Conservation (phyloP, 2,797 vertebrate genomes). For the Acridotheres tristis region DNA sequence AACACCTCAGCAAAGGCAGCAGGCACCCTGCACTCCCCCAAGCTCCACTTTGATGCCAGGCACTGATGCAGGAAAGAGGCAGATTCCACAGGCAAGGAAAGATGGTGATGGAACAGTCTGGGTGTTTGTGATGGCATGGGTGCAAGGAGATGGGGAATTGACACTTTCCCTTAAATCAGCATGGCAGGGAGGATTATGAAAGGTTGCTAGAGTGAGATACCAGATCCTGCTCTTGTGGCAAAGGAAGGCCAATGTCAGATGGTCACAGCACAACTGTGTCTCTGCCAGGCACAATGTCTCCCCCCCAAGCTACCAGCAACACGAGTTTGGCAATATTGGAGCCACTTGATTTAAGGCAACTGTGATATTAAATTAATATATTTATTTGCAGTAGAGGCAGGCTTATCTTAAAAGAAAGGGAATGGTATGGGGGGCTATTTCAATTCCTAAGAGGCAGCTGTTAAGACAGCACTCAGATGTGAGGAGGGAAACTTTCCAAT, state of each 20-base stretch:
- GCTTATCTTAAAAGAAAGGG: not conserved
- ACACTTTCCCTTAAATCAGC: not conserved
- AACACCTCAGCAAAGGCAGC: not conserved
- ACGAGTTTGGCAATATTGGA: not conserved
- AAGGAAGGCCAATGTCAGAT: not conserved
- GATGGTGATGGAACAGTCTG: not conserved
- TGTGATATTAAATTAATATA: not conserved
- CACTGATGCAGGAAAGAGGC: not conserved
- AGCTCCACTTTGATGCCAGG: not conserved
- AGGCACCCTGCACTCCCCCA: not conserved
- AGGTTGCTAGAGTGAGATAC: not conserved
- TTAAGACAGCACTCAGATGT: not conserved
- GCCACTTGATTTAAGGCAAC: not conserved
- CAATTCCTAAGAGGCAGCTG: not conserved
- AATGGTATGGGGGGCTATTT: not conserved
- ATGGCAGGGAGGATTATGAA: not conserved
- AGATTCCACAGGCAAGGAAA: not conserved
- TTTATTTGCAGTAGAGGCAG: not conserved
- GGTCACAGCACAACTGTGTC: not conserved
- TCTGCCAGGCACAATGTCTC: not conserved
- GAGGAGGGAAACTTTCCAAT: not conserved
- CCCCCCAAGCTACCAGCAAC: not conserved
- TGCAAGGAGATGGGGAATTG: not conserved
- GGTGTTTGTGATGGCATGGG: fast-evolving
- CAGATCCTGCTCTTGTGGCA: not conserved